Evolutionary conservation across 2,113 vertebrate genomes (phyloP).

Genomic region (Microcebus jonahi): DNA sequence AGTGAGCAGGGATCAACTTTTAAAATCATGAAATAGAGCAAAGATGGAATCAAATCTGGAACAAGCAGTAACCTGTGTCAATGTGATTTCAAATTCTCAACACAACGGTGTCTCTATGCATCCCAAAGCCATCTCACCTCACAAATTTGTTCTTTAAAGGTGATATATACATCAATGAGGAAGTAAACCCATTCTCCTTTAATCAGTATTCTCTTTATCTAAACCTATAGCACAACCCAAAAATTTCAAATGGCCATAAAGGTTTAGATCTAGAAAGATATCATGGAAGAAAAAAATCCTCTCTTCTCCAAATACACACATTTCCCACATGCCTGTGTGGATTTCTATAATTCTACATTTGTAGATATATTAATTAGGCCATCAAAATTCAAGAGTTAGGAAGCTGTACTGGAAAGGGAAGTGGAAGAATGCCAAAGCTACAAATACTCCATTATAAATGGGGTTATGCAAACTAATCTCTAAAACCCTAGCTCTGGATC

Average conservation of each 20-base stretch:
- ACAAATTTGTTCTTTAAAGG: background rate
- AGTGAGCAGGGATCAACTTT: background rate
- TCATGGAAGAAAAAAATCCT: background rate
- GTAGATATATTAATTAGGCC: background rate
- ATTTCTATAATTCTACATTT: background rate
- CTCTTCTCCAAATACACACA: background rate
- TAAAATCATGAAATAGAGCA: background rate
- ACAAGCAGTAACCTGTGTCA: background rate
- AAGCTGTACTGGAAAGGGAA: accelerated
- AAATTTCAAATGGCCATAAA: background rate
- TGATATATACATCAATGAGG: background rate
- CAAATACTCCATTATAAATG: background rate
- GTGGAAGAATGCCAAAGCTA: background rate
- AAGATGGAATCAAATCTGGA: background rate
- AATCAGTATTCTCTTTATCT: background rate
- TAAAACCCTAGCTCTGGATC: background rate
- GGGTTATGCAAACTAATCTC: slow-evolving; percentile 1
- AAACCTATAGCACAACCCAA: background rate
- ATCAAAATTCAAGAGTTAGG: background rate
- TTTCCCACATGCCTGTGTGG: background rate
- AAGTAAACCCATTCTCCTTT: background rate
- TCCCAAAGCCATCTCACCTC: background rate
- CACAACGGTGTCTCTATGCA: background rate
- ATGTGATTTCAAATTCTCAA: background rate
- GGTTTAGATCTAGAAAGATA: background rate